Percentiles rank a stretch among this genome's conserved stretches.
phyloP scores from a whole-genome alignment of 2,888 invertebrate genomes.

The Drosophila algonquin region DNA sequence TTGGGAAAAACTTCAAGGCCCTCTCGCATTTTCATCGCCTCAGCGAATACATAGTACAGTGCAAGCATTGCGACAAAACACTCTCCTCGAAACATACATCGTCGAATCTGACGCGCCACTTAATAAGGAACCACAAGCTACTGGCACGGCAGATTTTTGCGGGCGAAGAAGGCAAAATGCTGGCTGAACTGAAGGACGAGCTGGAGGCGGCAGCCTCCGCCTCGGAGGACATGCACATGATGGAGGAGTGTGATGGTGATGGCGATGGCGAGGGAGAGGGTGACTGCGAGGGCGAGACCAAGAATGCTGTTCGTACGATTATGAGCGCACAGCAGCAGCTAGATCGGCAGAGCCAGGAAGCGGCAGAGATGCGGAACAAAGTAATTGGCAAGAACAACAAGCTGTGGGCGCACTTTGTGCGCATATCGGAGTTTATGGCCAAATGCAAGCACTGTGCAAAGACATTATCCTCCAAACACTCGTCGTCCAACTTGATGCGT shows the following conservation, averaged over 20 bases:
- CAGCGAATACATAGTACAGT: slow-evolving; percentile 70
- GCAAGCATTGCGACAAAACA: slow-evolving; percentile 72
- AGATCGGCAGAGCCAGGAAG: slow-evolving; percentile 50
- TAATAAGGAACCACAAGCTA: slow-evolving; percentile 63
- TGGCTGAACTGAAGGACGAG: slow-evolving; percentile 63
- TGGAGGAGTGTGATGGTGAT: slow-evolving; percentile 56
- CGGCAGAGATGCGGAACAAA: slow-evolving; percentile 57
- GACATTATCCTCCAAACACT: slow-evolving; percentile 68
- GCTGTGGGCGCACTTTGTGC: slow-evolving; percentile 66
- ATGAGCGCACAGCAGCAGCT: slow-evolving; percentile 44
- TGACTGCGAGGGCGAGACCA: slow-evolving; percentile 59
- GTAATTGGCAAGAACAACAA: slow-evolving; percentile 69
- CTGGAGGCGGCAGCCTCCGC: slow-evolving; percentile 66
- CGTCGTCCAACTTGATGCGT: slow-evolving; percentile 71
- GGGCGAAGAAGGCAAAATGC: slow-evolving; percentile 69
- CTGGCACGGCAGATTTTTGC: slow-evolving; percentile 66
- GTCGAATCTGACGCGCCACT: slow-evolving; percentile 71
- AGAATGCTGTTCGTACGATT: slow-evolving; percentile 63
- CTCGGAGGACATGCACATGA: slow-evolving; percentile 56
- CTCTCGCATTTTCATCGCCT: slow-evolving; percentile 70
- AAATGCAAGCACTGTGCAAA: slow-evolving; percentile 71
- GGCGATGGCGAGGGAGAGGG: neutral
- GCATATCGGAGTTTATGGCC: slow-evolving; percentile 71
- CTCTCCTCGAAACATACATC: slow-evolving; percentile 73
- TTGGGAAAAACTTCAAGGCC: slow-evolving; percentile 71